Evolutionary conservation across 2,113 vertebrate species (phyloP).

Genomic region (Lipophrys pholis): DNA sequence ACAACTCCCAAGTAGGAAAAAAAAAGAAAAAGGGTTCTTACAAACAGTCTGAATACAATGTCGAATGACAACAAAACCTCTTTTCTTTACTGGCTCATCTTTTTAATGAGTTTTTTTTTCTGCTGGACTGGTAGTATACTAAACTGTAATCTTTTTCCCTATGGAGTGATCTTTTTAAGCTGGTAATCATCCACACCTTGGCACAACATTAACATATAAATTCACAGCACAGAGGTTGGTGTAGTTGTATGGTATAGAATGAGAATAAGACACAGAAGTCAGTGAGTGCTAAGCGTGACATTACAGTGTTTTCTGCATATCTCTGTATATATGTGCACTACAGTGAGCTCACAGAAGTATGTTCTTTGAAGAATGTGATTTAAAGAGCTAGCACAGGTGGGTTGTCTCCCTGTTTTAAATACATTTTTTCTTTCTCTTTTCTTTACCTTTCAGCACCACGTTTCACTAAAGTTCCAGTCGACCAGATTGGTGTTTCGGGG

Average conservation of each 20-base stretch:
- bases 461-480: slow-evolving; percentile 93
- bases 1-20: too few species aligned
- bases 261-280: slow-evolving; percentile 6
- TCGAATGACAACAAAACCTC: slow-evolving; percentile 16
- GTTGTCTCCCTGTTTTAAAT: not conserved
- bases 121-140: not conserved
- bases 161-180: slow-evolving; percentile 11
- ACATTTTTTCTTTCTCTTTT: slow-evolving; percentile 4
- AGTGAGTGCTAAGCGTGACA: not conserved
- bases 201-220: slow-evolving; percentile 28
- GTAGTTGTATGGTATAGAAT: not conserved
- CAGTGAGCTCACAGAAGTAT: slow-evolving; percentile 22
- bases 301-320: slow-evolving; percentile 12
- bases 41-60: not conserved
- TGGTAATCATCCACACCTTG: slow-evolving; percentile 23
- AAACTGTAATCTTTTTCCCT: slow-evolving; percentile 6
- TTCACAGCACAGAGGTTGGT: not conserved
- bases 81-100: not conserved
- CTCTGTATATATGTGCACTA: slow-evolving; percentile 8
- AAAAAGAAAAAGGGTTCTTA: not conserved
- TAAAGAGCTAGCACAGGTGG: slow-evolving; percentile 22
- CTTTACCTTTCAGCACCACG: slow-evolving; percentile 81
- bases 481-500: slow-evolving; percentile 96
- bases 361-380: slow-evolving; percentile 52
- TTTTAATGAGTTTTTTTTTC: slow-evolving; percentile 2